Conservation (phyloP, 92 coral and sea anemone genomes). For the Ricordea florida region DNA sequence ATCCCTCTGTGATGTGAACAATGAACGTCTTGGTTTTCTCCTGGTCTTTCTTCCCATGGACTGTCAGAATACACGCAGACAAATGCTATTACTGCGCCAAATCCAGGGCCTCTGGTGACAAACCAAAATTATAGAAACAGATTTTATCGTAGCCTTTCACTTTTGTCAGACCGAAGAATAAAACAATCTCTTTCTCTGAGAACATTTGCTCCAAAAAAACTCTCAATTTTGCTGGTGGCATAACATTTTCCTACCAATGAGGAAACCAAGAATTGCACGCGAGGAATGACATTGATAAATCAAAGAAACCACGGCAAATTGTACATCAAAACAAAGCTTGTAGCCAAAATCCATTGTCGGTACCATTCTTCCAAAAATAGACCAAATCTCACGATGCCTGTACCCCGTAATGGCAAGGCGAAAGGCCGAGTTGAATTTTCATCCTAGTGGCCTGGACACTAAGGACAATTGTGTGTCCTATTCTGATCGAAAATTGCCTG, state of each 20-base stretch:
- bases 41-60: constrained; percentile 13
- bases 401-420: not conserved
- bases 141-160: not conserved
- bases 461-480: not conserved
- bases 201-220: no score
- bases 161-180: not conserved
- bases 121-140: not conserved
- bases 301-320: no score
- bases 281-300: not conserved
- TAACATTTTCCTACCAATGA: no score
- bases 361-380: constrained; percentile 1
- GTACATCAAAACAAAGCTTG: no score
- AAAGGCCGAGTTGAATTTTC: no score
- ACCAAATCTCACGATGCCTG: no score
- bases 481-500: no score
- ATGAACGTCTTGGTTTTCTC: constrained; percentile 3
- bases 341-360: no score
- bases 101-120: not conserved
- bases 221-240: no score
- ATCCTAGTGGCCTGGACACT: no score
- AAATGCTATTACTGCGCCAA: not conserved
- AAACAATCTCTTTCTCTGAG: not conserved
- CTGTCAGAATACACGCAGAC: not conserved
- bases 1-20: constrained; percentile 19
- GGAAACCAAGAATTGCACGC: no score